Evolutionary conservation across 2,797 vertebrate genomes (phyloP).

Genomic region (Falco berigora): DNA sequence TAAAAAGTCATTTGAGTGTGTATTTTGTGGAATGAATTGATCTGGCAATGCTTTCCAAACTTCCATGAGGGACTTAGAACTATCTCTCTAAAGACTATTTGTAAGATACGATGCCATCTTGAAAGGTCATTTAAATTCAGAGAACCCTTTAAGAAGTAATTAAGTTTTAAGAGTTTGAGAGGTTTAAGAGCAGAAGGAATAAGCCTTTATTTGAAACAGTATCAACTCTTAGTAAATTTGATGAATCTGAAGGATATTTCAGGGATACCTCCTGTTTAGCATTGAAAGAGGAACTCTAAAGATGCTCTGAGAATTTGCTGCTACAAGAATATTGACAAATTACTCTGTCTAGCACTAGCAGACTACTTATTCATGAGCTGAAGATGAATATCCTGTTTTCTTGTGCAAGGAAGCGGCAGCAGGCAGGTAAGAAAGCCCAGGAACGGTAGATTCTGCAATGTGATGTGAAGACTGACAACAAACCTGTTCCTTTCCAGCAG

Average conservation of each 20-base stretch:
- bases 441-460: not conserved
- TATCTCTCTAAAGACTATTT: no score
- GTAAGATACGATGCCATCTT: not conserved
- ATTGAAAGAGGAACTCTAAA: not conserved
- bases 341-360: not conserved
- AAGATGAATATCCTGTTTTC: not conserved
- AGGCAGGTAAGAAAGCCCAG: not conserved
- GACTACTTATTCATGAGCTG: slow-evolving; percentile 4
- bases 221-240: not conserved
- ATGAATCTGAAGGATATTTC: not conserved
- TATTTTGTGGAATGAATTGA: not conserved
- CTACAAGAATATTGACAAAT: not conserved
- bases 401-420: not conserved
- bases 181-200: not conserved
- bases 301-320: not conserved
- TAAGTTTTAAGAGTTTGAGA: not conserved
- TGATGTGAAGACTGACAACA: not conserved
- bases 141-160: not conserved
- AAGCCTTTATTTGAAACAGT: not conserved
- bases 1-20: not conserved
- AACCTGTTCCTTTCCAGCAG: not conserved
- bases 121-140: not conserved
- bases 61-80: not conserved
- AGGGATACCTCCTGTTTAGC: not conserved
- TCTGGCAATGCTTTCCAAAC: not conserved